Percentiles rank a stretch among this genome's conserved stretches.
These are phyloP conservation scores for Thalassophryne amazonica DNA, from an alignment of 2,797 vertebrate species.

Conservation along the genomic window DNA sequence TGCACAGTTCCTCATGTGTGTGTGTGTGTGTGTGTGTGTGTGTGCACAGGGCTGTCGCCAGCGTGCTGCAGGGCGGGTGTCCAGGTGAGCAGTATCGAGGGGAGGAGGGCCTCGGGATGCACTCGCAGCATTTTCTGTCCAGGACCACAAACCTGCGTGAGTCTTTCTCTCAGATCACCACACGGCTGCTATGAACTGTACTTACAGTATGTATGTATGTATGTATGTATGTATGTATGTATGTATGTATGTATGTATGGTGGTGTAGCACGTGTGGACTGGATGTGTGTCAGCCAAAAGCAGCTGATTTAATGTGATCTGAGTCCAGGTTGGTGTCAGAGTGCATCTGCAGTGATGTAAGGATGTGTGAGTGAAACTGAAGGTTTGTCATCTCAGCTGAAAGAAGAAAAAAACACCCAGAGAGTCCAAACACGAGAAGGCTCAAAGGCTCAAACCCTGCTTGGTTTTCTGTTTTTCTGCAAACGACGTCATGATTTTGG, in stretches of 20 bases:
- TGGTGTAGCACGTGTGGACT: conserved; percentile 17
- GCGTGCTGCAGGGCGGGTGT: conserved; percentile 92
- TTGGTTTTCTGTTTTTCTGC: no score
- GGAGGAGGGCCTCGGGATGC: conserved; percentile 93
- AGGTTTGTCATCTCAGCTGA: neutral
- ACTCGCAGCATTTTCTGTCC: conserved; percentile 90
- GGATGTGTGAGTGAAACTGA: conserved; percentile 1
- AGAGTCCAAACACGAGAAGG: no score
- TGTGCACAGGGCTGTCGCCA: conserved; percentile 94
- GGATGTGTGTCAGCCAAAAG: conserved; percentile 28
- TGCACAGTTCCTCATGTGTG: conserved; percentile 27
- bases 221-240: no score
- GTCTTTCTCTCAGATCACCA: conserved; percentile 54
- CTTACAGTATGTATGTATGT: no score
- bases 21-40: conserved; percentile 4
- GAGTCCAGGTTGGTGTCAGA: neutral
- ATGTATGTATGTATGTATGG: conserved; percentile 12
- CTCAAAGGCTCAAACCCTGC: no score
- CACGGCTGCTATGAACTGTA: conserved; percentile 7
- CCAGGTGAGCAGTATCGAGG: conserved; percentile 90
- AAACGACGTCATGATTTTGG: no score
- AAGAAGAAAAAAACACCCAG: no score
- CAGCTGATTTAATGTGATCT: neutral
- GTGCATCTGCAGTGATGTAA: conserved; percentile 7
- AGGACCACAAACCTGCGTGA: conserved; percentile 92